Conservation (phyloP, 2,113 vertebrate genomes). For the Leptobrachium leishanense region DNA sequence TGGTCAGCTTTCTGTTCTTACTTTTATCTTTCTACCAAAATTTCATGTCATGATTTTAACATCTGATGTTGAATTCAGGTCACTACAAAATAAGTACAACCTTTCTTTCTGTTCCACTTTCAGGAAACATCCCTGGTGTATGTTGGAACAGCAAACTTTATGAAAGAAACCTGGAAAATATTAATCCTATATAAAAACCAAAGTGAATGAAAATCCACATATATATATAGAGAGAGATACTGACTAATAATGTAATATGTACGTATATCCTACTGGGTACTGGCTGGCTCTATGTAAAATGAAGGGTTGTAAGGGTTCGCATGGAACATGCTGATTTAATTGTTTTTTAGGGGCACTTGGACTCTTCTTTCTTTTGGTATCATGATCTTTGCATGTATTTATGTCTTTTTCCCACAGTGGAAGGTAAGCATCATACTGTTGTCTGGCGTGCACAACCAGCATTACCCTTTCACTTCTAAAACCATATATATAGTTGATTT, state of each 20-base stretch:
- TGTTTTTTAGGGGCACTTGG: no score
- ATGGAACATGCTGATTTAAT: no score
- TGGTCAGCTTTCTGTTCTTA: conserved; percentile 71
- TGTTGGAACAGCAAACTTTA: conserved; percentile 50
- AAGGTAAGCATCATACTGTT: no score
- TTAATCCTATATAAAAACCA: conserved; percentile 26
- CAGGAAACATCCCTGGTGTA: conserved; percentile 53
- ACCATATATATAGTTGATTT: no score
- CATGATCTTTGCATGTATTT: no score
- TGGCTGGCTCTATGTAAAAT: neutral
- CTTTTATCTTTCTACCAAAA: conserved; percentile 70
- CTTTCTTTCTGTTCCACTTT: conserved; percentile 56
- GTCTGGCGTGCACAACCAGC: no score
- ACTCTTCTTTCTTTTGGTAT: no score
- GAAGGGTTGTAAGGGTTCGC: no score
- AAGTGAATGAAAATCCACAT: conserved; percentile 16
- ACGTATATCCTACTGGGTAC: neutral
- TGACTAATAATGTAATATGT: conserved; percentile 1
- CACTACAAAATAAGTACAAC: conserved; percentile 57
- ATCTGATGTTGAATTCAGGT: conserved; percentile 67
- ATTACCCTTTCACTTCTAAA: no score
- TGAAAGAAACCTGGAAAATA: conserved; percentile 3
- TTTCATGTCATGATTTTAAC: conserved; percentile 67
- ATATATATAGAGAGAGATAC: neutral
- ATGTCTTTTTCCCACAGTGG: no score